phyloP scores from a whole-genome alignment of 64 coral and sea anemone genomes.

The Cladopsammia gracilis region DNA sequence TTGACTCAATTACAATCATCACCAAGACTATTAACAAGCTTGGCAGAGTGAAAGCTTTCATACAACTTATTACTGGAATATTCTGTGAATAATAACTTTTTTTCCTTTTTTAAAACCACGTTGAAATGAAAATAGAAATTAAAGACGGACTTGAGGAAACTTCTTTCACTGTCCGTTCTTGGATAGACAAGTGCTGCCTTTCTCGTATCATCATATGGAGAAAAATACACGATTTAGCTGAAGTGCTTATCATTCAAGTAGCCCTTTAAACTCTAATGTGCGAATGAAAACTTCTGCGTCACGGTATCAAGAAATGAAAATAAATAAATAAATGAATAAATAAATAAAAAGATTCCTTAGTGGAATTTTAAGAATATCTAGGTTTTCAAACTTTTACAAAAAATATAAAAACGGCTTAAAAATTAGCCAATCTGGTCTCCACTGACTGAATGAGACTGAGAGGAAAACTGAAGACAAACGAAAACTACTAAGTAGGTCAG shows the following conservation, averaged over 20 bases:
- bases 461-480: too few relatives aligned
- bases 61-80: neutral
- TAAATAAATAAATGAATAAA: too few relatives aligned
- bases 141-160: neutral
- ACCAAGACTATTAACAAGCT: neutral
- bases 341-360: neutral
- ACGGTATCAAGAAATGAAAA: neutral
- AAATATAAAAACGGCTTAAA: too few relatives aligned
- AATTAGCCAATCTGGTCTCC: too few relatives aligned
- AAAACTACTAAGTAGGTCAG: too few relatives aligned
- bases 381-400: too few relatives aligned
- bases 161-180: too few relatives aligned
- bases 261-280: neutral
- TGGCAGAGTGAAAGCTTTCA: neutral
- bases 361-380: neutral
- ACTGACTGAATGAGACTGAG: too few relatives aligned
- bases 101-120: neutral
- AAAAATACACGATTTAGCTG: neutral
- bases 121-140: neutral
- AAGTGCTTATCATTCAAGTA: neutral
- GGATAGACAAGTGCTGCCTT: too few relatives aligned
- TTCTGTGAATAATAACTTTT: neutral
- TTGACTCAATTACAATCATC: neutral
- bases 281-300: neutral
- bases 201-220: too few relatives aligned